These are phyloP conservation scores for Cinara cedri DNA, from an alignment of 2,888 invertebrate genomes.

Conservation along the genomic window DNA sequence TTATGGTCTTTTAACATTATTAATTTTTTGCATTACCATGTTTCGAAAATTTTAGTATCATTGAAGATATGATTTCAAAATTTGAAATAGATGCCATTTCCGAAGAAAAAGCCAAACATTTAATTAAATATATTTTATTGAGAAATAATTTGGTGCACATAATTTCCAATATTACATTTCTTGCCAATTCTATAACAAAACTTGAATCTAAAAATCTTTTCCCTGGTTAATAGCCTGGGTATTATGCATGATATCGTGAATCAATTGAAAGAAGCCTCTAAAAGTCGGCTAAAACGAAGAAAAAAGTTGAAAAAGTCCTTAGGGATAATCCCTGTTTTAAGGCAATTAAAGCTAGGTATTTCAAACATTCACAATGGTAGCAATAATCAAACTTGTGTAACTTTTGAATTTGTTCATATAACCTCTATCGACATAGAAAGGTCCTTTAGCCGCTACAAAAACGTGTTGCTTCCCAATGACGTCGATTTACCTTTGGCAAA, in stretches of 20 bases:
- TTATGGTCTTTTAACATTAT: no score
- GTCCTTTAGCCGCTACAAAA: no score
- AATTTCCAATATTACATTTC: constrained; percentile 11
- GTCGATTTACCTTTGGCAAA: no score
- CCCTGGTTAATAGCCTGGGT: not conserved
- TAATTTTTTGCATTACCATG: no score
- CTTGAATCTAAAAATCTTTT: constrained; percentile 20
- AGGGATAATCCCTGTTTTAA: constrained; percentile 2
- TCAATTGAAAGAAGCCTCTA: constrained; percentile 2
- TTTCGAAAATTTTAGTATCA: constrained; percentile 59
- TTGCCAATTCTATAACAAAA: constrained; percentile 24
- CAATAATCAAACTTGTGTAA: constrained; percentile 16
- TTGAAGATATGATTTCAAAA: constrained; percentile 47
- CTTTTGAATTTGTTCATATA: no score
- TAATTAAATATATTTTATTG: constrained; percentile 2
- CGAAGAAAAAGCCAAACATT: constrained; percentile 3
- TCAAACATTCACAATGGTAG: constrained; percentile 1
- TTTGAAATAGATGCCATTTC: constrained; percentile 17
- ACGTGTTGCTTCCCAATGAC: no score
- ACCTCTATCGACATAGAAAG: no score
- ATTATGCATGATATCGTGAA: not conserved
- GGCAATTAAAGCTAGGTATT: constrained; percentile 14
- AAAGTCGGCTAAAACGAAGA: not conserved
- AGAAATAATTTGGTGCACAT: constrained; percentile 19
- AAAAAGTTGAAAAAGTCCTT: constrained; percentile 19